These are phyloP conservation scores for Monopis laevigella DNA, from an alignment of 2,888 invertebrate species.

Conservation along the genomic window DNA sequence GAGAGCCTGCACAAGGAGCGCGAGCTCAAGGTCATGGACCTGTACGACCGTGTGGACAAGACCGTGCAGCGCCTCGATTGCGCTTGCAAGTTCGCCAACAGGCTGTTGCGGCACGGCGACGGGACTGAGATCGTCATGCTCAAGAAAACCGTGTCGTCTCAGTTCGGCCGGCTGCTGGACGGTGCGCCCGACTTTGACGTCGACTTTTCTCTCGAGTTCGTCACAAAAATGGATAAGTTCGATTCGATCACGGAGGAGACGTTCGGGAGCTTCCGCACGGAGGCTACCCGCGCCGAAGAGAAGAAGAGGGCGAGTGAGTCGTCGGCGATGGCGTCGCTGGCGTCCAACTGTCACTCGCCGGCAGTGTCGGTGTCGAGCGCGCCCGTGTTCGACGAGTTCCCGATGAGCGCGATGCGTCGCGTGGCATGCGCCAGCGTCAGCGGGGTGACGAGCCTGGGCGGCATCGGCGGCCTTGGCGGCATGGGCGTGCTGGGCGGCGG, in stretches of 20 bases:
- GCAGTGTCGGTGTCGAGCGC: constrained; percentile 70
- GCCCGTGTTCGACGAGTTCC: constrained; percentile 81
- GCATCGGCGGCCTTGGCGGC: constrained; percentile 28
- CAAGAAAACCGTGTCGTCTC: constrained; percentile 80
- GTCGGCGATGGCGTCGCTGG: constrained; percentile 41
- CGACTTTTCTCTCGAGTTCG: constrained; percentile 82
- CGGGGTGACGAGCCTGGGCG: constrained; percentile 34
- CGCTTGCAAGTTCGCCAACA: constrained; percentile 85
- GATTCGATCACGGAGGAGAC: constrained; percentile 75
- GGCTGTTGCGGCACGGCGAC: constrained; percentile 85
- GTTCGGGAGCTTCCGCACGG: constrained; percentile 79
- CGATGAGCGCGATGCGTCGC: constrained; percentile 60
- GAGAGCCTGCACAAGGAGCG: constrained; percentile 83
- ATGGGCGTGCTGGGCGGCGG: constrained; percentile 30
- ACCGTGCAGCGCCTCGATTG: constrained; percentile 86
- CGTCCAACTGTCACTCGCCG: constrained; percentile 54
- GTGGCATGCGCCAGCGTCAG: constrained; percentile 34
- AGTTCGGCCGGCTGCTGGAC: constrained; percentile 80
- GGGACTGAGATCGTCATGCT: constrained; percentile 85
- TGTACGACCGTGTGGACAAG: constrained; percentile 84
- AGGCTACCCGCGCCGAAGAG: constrained; percentile 67
- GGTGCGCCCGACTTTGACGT: constrained; percentile 85
- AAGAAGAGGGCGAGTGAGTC: constrained; percentile 58
- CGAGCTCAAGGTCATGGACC: constrained; percentile 90
- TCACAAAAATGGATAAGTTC: constrained; percentile 81